Base-by-base conservation (phyloP, 2,888 invertebrate genomes). In the Buathra laborator region DNA sequence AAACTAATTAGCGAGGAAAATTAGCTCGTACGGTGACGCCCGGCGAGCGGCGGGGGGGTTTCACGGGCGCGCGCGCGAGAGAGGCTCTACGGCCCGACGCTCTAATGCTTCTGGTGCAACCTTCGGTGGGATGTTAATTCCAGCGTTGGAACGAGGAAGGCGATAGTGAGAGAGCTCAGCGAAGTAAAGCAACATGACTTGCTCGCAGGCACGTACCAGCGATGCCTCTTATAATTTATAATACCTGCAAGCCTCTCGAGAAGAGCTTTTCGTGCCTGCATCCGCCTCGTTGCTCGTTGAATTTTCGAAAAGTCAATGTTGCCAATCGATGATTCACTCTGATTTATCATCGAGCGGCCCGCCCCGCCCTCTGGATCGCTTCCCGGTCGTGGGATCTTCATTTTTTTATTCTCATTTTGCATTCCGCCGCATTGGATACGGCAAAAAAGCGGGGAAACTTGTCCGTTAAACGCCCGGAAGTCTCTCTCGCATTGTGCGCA, bases 1-100 rank as follows among this genome's bases (percentile, higher is more conserved):
- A 81, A 87, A 87, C 86, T 87, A 87, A 88, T 88, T 87, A 87
- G 84, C 84, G 85, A 71, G 84, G 37, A 84, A 83, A 88, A 88
- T 87, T 83, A 86, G 86, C 78, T 85, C 76, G 85, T 77, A 79
- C 85, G 81, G 74, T 84, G 82, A 87, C 83, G 75, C 81, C 66
- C 51, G 62, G 48, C 16, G 59, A 75, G 53, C 66, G 51, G 3
- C 19, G 67, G 12, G 19, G 44, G 46, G 44, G 64, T 51, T 37
- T 43, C 32, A 48, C 16, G 37, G 46, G 32, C 59, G 59, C 48
- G 75, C 44, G 53, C 44, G 24, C 51, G 64, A 56, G 74, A 67
- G 53, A 67, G 64, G 44, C 37, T 48, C 44, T 53, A 59, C 67
- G 44, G 59, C 24, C 48, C 46, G 37, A 37, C 56, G 71, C 12